Percentiles rank a stretch among this genome's conserved stretches.
Conservation (phyloP, 2,888 invertebrate genomes). For the Dexiosoma caninum region DNA sequence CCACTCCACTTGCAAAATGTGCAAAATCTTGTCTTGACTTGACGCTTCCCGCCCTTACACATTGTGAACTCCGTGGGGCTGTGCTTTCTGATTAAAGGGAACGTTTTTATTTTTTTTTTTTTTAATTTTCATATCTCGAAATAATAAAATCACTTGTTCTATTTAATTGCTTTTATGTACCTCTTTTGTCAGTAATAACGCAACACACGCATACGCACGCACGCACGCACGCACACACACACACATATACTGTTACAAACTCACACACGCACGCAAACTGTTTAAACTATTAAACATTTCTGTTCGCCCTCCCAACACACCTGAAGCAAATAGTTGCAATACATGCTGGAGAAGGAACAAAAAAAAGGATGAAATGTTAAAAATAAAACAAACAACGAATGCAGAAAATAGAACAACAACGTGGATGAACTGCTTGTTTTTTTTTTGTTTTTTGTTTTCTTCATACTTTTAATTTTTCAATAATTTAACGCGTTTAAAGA, state of each 20-base stretch:
- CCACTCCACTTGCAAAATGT: not conserved
- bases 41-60: not conserved
- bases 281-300: not conserved
- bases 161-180: conserved; percentile 52
- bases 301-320: not conserved
- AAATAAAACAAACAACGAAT: too few species aligned
- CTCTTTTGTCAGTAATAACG: conserved; percentile 12
- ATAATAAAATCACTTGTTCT: conserved; percentile 56
- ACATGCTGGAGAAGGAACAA: not conserved
- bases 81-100: conserved; percentile 11
- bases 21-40: conserved; percentile 20
- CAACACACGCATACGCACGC: not conserved
- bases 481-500: not conserved
- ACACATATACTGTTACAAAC: too few species aligned
- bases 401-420: not conserved
- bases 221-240: too few species aligned
- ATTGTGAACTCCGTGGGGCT: not conserved
- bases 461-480: not conserved
- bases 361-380: not conserved
- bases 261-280: not conserved
- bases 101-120: not conserved
- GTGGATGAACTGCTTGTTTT: not conserved
- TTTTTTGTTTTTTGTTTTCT: not conserved
- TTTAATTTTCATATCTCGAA: conserved; percentile 3
- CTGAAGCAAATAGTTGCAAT: not conserved